Conservation (phyloP, 2,113 vertebrate species). For the Asarcornis scutulata region DNA sequence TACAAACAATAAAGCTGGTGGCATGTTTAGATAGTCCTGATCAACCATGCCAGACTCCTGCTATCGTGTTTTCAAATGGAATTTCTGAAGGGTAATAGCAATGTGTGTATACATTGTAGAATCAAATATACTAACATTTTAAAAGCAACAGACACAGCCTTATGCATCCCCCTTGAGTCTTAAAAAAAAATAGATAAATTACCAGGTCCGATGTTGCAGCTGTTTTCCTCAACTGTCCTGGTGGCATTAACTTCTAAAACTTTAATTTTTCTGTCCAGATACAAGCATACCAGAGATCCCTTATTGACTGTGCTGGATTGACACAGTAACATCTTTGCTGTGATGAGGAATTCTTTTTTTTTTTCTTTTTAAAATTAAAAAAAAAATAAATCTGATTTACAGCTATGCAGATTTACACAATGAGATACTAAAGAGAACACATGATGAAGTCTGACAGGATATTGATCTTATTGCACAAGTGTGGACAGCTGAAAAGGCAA, state of each 20-base stretch:
- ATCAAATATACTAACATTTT: neutral
- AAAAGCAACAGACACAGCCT: neutral
- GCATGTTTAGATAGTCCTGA: neutral
- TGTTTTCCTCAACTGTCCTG: constrained; percentile 7
- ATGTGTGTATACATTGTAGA: neutral
- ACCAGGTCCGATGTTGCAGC: neutral
- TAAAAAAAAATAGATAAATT: neutral
- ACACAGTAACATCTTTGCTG: neutral
- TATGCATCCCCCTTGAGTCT: neutral
- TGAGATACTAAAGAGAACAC: constrained; percentile 58
- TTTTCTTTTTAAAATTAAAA: neutral
- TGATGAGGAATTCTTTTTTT: constrained; percentile 3
- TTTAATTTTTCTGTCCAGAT: constrained; percentile 59
- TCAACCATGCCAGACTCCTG: neutral
- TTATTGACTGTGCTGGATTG: constrained; percentile 30
- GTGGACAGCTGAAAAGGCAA: constrained; percentile 73
- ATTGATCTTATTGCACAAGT: constrained; percentile 62
- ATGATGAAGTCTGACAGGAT: constrained; percentile 68
- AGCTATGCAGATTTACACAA: constrained; percentile 30
- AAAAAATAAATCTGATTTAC: constrained; percentile 44
- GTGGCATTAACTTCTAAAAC: constrained; percentile 42
- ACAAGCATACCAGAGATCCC: constrained; percentile 59
- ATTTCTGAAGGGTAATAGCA: neutral
- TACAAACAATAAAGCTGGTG: neutral
- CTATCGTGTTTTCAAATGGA: neutral